These are phyloP conservation scores for Pecten maximus DNA, from an alignment of 2,888 invertebrate species.

Conservation along the genomic window DNA sequence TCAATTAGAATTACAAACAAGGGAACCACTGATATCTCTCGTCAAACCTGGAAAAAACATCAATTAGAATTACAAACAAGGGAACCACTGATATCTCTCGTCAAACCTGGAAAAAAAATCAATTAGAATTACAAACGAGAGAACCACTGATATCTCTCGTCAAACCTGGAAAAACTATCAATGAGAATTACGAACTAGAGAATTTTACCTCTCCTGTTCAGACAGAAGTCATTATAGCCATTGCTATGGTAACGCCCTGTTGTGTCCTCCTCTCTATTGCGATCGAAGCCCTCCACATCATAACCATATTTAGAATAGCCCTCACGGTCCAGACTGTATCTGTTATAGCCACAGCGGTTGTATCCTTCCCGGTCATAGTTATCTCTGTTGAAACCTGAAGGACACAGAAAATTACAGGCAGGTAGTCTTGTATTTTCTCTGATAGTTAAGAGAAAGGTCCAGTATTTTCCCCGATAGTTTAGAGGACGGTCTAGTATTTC, in stretches of 20 bases:
- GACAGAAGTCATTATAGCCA: constrained; percentile 72
- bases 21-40: too few species aligned
- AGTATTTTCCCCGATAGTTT: too few species aligned
- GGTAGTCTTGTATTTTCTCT: too few species aligned
- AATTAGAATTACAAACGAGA: too few species aligned
- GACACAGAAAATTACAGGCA: background rate
- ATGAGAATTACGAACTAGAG: too few species aligned
- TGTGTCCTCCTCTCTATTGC: constrained; percentile 66
- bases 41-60: constrained; percentile 68
- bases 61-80: too few species aligned
- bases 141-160: constrained; percentile 64
- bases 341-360: constrained; percentile 72
- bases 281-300: constrained; percentile 70
- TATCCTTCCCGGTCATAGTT: constrained; percentile 76
- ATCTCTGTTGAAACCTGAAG: constrained; percentile 77
- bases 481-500: too few species aligned
- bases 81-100: constrained; percentile 62
- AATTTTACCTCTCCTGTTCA: constrained; percentile 70
- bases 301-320: constrained; percentile 75
- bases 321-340: constrained; percentile 73
- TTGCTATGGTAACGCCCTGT: constrained; percentile 67
- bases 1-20: too few species aligned
- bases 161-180: constrained; percentile 65
- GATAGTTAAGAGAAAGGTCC: too few species aligned
- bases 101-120: constrained; percentile 66